Conservation (phyloP, 2,888 invertebrate species). For the Hydriomena furcata region DNA sequence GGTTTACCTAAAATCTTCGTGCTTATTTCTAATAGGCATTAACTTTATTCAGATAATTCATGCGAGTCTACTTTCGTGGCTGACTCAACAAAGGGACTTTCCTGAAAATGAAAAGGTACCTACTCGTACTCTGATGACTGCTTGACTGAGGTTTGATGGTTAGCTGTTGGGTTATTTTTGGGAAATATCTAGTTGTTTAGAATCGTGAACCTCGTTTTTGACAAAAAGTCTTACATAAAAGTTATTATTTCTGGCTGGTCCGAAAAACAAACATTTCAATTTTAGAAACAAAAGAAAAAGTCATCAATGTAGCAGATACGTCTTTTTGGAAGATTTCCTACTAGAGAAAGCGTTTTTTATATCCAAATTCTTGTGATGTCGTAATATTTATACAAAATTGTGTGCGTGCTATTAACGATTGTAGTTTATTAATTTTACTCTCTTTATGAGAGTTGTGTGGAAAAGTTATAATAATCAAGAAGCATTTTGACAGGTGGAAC, state of each 20-base stretch:
- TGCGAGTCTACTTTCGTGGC: no score
- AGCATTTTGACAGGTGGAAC: constrained; percentile 71
- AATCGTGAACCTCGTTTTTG: background rate
- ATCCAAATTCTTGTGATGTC: constrained; percentile 83
- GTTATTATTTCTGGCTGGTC: constrained; percentile 21
- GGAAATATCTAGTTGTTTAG: no score
- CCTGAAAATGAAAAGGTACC: no score
- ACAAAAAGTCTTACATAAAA: constrained; percentile 17
- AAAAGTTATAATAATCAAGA: constrained; percentile 59
- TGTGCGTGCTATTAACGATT: constrained; percentile 71
- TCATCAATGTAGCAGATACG: constrained; percentile 77
- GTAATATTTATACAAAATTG: constrained; percentile 78
- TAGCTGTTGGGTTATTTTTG: no score
- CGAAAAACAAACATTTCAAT: constrained; percentile 56
- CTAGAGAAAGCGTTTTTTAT: constrained; percentile 80
- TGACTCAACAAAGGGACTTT: no score
- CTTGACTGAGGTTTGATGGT: no score
- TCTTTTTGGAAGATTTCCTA: constrained; percentile 77
- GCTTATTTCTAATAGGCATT: no score
- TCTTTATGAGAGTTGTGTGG: constrained; percentile 74
- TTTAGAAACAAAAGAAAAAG: constrained; percentile 80
- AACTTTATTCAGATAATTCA: no score
- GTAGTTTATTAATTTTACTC: constrained; percentile 60
- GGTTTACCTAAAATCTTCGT: no score
- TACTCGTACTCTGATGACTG: no score